Percentiles rank a stretch among this genome's conserved stretches.
phyloP scores from a whole-genome alignment of 2,888 invertebrate genomes.

The Chelonus formosanus region DNA sequence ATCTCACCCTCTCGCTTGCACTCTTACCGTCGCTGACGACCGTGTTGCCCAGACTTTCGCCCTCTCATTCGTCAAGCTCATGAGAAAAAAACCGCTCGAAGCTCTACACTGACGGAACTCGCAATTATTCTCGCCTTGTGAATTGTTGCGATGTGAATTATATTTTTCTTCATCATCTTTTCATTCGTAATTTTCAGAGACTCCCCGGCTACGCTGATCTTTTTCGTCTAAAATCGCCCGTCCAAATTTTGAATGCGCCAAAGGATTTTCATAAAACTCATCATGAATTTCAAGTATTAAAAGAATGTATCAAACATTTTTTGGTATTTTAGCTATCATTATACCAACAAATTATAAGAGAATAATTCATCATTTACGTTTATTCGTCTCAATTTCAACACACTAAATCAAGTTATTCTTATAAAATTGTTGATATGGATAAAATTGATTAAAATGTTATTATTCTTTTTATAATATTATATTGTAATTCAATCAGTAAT shows the following conservation, averaged over 20 bases:
- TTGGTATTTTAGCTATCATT: too few relatives aligned
- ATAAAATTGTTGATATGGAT: too few relatives aligned
- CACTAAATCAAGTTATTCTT: too few relatives aligned
- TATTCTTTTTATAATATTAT: too few relatives aligned
- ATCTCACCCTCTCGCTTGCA: conserved; percentile 53
- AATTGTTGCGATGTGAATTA: conserved; percentile 61
- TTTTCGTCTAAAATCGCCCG: conserved; percentile 7
- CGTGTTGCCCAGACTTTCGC: conserved; percentile 35
- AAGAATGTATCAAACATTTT: too few relatives aligned
- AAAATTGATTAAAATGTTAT: too few relatives aligned
- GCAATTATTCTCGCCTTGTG: conserved; percentile 63
- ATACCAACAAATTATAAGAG: too few relatives aligned
- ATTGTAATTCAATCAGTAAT: too few relatives aligned
- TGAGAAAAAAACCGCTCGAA: conserved; percentile 47
- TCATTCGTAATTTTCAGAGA: conserved; percentile 8
- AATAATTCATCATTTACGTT: too few relatives aligned
- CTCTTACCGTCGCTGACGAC: conserved; percentile 21
- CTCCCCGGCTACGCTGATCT: conserved; percentile 13
- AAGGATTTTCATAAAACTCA: not conserved
- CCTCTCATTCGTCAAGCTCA: conserved; percentile 27
- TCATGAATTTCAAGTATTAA: too few relatives aligned
- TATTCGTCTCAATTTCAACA: too few relatives aligned
- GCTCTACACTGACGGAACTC: conserved; percentile 54
- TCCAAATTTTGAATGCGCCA: not conserved
- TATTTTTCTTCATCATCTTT: conserved; percentile 34